Base-by-base conservation (phyloP, 2,888 invertebrate species). In the Siphlonurus alternatus region DNA sequence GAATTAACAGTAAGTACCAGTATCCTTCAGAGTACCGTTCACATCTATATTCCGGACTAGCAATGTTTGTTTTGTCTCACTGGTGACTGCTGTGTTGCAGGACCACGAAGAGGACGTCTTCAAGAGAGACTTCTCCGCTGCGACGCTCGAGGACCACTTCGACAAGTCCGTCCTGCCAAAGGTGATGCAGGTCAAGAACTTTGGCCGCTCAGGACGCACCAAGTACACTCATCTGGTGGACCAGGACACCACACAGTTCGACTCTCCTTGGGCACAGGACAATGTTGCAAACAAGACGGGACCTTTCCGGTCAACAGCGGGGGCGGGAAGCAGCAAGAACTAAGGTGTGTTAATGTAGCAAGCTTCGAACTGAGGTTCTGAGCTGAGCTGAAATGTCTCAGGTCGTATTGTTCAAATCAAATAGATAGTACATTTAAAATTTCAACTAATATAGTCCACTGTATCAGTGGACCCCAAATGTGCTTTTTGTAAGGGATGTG, bases 131-230 rank as follows among this genome's bases (percentile, higher is more conserved):
- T 96, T 94, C 76, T 92, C 96, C 0, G 90, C 91, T 65, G 89
- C 97, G 0, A 99, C 99, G 0, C 77, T 99, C 71, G 99, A 99
- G 71, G 99, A 99, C 83, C 96, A 97, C 76, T 99, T 99, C 75
- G 96, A 99, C 75, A 99, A 99, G 78, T 95, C 97, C 25, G 91
- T 98, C 69, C 76, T 99, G 67, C 99, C 99, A 1, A 97, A 98
- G 81, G 98, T 99, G 70, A 99, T 99, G 98, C 98, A 98, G 84
- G 99, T 99, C 59, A 99, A 99, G 79, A 98, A 99, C 79, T 99
- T 99, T 76, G 99, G 99, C 15, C 87, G 98, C 1, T 97, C 98
- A 62, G 98, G 98, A 2, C 85, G 99, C 63, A 98, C 99, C 0
- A 99, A 99, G 74, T 99, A 99, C 77, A 99, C 99, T 0, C 99